A percentile compares a stretch with the other conserved stretches of the same genome.
These are phyloP conservation scores for Odontocolon sp. DNA, from an alignment of 2,888 invertebrate species.

Conservation along the genomic window DNA sequence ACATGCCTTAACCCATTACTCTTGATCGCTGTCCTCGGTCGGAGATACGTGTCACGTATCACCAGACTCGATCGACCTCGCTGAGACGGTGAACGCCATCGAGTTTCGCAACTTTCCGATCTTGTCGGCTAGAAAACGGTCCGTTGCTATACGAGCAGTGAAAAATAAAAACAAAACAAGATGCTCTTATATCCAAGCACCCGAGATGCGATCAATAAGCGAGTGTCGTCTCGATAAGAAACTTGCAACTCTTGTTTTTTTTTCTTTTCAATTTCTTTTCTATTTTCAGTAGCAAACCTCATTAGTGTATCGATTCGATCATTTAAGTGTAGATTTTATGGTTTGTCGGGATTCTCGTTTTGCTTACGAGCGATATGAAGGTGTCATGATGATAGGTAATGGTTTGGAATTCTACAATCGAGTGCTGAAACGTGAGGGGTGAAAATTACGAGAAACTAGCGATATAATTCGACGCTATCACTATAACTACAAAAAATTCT, in stretches of 20 bases:
- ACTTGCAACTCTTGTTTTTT: too few species aligned
- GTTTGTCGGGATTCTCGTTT: background rate
- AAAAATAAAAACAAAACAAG: constrained; percentile 3
- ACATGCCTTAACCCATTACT: constrained; percentile 27
- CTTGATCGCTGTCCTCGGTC: constrained; percentile 41
- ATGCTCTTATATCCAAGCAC: background rate
- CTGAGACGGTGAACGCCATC: constrained; percentile 55
- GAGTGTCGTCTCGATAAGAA: background rate
- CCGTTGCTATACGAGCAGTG: background rate
- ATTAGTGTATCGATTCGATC: background rate
- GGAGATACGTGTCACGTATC: constrained; percentile 51
- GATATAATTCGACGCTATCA: constrained; percentile 41
- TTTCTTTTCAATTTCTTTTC: too few species aligned
- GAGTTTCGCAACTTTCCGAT: constrained; percentile 65
- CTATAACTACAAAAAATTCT: constrained; percentile 37
- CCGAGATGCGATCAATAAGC: constrained; percentile 1
- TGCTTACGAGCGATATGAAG: constrained; percentile 24
- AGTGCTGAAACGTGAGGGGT: constrained; percentile 34
- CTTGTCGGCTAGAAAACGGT: constrained; percentile 21
- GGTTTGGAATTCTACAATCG: constrained; percentile 26
- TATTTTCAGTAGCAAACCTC: background rate
- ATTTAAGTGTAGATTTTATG: background rate
- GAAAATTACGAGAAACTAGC: constrained; percentile 42
- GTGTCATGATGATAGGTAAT: constrained; percentile 28
- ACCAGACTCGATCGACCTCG: constrained; percentile 49